These are phyloP conservation scores for Pomatostomus ruficeps DNA, from an alignment of 2,113 vertebrate genomes.

Conservation along the genomic window DNA sequence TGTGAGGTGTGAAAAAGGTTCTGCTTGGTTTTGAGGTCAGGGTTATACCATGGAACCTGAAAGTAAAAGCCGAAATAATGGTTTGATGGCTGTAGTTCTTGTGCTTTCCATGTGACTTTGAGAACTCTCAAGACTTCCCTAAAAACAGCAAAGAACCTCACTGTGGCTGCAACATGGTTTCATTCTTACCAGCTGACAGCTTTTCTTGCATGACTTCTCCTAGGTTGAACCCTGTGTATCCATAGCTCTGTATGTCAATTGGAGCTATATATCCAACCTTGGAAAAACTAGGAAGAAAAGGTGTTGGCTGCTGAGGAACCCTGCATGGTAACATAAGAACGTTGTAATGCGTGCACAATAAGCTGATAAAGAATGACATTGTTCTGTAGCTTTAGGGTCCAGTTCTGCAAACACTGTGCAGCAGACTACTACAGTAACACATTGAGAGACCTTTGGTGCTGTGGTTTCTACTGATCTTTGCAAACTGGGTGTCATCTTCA, in stretches of 20 bases:
- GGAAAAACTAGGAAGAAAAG: background rate
- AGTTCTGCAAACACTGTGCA: background rate
- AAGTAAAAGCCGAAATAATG: background rate
- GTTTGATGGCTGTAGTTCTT: background rate
- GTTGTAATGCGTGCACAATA: rapidly evolving
- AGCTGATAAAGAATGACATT: background rate
- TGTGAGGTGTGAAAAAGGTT: background rate
- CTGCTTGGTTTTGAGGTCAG: background rate
- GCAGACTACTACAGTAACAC: background rate
- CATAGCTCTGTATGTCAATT: background rate
- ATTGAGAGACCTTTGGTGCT: background rate
- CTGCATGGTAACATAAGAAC: rapidly evolving
- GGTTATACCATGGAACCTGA: background rate
- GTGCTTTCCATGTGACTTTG: background rate
- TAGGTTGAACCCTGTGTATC: background rate
- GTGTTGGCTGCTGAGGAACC: background rate
- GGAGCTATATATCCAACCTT: background rate
- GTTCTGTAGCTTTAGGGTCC: background rate
- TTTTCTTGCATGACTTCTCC: background rate
- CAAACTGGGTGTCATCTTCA: background rate
- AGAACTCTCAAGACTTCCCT: background rate
- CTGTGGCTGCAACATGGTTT: background rate
- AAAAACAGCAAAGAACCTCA: background rate
- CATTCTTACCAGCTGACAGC: background rate
- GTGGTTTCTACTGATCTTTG: background rate